These are phyloP conservation scores for Platyura marginata DNA, from an alignment of 1,140 invertebrate species.

Conservation along the genomic window DNA sequence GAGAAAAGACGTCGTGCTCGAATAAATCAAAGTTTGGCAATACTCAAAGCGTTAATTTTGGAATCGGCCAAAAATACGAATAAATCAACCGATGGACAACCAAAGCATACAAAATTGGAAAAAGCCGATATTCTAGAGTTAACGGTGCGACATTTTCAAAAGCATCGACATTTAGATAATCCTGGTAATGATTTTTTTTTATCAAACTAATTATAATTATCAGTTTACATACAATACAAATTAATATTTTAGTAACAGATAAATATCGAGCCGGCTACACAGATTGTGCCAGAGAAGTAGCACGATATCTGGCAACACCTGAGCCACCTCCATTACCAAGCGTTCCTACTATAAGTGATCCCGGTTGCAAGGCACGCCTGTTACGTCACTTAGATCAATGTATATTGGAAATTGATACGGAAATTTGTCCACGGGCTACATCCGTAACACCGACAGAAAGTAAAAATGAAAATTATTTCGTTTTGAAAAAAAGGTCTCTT, in stretches of 20 bases:
- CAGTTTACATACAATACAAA: slow-evolving; percentile 5
- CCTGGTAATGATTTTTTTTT: slow-evolving; percentile 27
- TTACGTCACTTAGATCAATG: slow-evolving; percentile 51
- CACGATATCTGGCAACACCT: slow-evolving; percentile 42
- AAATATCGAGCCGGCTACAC: slow-evolving; percentile 51
- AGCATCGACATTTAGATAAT: slow-evolving; percentile 43
- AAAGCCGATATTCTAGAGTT: slow-evolving; percentile 88
- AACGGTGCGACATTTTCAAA: slow-evolving; percentile 71
- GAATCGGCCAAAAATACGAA: slow-evolving; percentile 34
- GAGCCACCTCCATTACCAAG: slow-evolving; percentile 38
- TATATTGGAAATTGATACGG: slow-evolving; percentile 45
- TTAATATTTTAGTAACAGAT: slow-evolving; percentile 26
- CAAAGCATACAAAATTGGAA: slow-evolving; percentile 65
- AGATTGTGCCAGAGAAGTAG: slow-evolving; percentile 60
- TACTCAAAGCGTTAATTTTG: slow-evolving; percentile 67
- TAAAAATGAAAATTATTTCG: too few relatives aligned
- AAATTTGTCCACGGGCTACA: slow-evolving; percentile 30
- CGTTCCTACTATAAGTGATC: slow-evolving; percentile 39
- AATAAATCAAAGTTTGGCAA: slow-evolving; percentile 74
- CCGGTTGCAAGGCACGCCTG: slow-evolving; percentile 44
- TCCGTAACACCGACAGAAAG: too few relatives aligned
- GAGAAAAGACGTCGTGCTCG: slow-evolving; percentile 72
- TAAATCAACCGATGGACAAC: slow-evolving; percentile 22
- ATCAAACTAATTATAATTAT: slow-evolving; percentile 1
- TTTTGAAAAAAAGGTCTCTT: too few relatives aligned